Conservation (phyloP, 2,888 invertebrate genomes). For the Stenotaenia linearis region DNA sequence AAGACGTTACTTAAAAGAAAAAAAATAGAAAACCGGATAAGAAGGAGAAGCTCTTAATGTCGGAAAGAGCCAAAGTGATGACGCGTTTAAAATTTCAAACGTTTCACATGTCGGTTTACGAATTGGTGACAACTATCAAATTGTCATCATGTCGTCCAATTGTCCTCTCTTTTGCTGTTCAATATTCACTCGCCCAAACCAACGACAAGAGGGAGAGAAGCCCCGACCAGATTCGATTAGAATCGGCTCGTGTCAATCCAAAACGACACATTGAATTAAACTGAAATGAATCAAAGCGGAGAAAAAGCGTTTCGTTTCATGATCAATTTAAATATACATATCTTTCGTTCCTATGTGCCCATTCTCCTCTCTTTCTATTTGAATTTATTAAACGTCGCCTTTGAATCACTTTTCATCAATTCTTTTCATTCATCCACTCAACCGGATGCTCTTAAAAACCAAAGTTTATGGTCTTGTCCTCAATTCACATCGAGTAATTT, state of each 20-base stretch:
- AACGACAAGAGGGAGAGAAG: not conserved
- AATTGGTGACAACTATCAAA: slow-evolving; percentile 33
- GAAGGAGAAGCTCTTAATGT: not conserved
- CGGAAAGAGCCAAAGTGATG: not conserved
- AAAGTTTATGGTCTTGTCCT: slow-evolving; percentile 23
- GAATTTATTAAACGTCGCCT: slow-evolving; percentile 21
- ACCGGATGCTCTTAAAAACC: slow-evolving; percentile 26
- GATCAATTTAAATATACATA: slow-evolving; percentile 22
- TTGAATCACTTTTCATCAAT: slow-evolving; percentile 4
- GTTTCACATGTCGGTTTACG: not conserved
- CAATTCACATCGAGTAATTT: slow-evolving; percentile 18
- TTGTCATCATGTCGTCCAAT: slow-evolving; percentile 33
- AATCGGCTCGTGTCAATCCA: slow-evolving; percentile 32
- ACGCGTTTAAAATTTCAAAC: slow-evolving; percentile 6
- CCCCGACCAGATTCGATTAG: slow-evolving; percentile 27
- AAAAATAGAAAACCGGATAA: not conserved
- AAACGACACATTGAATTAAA: slow-evolving; percentile 32
- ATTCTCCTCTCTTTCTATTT: not conserved
- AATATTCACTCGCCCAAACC: slow-evolving; percentile 15
- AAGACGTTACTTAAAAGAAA: not conserved
- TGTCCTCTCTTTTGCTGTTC: slow-evolving; percentile 21
- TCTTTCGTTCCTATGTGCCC: not conserved
- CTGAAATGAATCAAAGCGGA: slow-evolving; percentile 31
- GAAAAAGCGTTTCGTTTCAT: slow-evolving; percentile 17
- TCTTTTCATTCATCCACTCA: slow-evolving; percentile 13